These are phyloP conservation scores for Trididemnum miniatum DNA, from an alignment of 23 tunicate species.

Conservation along the genomic window DNA sequence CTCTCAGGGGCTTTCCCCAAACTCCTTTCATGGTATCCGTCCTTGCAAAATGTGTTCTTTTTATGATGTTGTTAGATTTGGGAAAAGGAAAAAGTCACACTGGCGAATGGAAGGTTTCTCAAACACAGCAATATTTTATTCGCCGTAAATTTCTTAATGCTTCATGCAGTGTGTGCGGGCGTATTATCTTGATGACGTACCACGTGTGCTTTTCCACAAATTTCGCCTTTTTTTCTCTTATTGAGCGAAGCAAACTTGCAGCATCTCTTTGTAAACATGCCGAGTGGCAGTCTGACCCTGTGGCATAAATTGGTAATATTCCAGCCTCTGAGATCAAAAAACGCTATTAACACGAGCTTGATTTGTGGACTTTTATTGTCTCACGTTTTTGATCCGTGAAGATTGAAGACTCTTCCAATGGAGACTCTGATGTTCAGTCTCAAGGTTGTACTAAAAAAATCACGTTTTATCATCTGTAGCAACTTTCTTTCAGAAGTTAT, in stretches of 20 bases:
- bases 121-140: not conserved
- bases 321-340: conserved; percentile 23
- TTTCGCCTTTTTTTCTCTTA: conserved; percentile 10
- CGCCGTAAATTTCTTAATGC: not conserved
- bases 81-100: conserved; percentile 20
- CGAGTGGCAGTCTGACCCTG: not conserved
- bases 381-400: not conserved
- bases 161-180: conserved; percentile 5
- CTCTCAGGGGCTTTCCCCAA: conserved; percentile 2
- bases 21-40: conserved; percentile 21
- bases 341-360: conserved; percentile 12
- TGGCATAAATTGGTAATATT: not conserved
- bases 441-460: not conserved
- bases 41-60: conserved; percentile 4
- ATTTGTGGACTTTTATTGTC: conserved; percentile 1
- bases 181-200: conserved; percentile 19
- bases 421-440: not conserved
- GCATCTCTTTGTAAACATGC: conserved; percentile 26
- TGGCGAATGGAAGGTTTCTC: not conserved
- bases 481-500: not conserved
- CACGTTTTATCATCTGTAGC: conserved; percentile 2
- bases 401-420: conserved; percentile 9
- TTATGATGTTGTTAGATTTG: not conserved
- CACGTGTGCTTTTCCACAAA: not conserved
- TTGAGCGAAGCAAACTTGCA: conserved; percentile 18